Percentiles rank a stretch among this genome's conserved stretches.
Evolutionary conservation across 2,888 invertebrate species (phyloP).

Genomic region (Periphyllus acericola): DNA sequence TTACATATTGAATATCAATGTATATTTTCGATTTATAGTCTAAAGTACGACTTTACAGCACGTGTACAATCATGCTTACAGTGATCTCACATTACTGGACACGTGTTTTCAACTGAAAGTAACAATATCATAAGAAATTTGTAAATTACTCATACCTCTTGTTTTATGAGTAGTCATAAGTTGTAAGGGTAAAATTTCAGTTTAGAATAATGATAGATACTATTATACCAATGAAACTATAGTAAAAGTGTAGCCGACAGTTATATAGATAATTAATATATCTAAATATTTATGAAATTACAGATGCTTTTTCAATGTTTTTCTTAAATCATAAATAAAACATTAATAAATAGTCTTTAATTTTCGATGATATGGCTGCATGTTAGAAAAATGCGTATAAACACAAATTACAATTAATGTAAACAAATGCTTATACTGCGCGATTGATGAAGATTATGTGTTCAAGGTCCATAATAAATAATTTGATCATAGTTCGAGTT

Average conservation of each 20-base stretch:
- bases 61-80: constrained; percentile 20
- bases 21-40: constrained; percentile 11
- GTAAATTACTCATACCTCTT: background rate
- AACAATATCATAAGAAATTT: background rate
- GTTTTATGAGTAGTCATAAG: background rate
- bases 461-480: constrained; percentile 5
- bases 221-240: too few relatives aligned
- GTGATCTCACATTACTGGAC: constrained; percentile 4
- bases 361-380: background rate
- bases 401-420: background rate
- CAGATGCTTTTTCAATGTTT: too few relatives aligned
- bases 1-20: background rate
- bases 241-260: too few relatives aligned
- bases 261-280: background rate
- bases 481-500: constrained; percentile 1
- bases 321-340: background rate
- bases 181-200: background rate
- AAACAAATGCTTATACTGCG: background rate
- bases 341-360: background rate
- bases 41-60: constrained; percentile 38
- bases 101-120: constrained; percentile 27
- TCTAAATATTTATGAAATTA: too few relatives aligned
- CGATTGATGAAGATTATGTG: background rate
- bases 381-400: background rate
- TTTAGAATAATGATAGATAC: background rate